Evolutionary conservation across 2,888 invertebrate genomes (phyloP).

Genomic region (Zygothrica quintamaculata): DNA sequence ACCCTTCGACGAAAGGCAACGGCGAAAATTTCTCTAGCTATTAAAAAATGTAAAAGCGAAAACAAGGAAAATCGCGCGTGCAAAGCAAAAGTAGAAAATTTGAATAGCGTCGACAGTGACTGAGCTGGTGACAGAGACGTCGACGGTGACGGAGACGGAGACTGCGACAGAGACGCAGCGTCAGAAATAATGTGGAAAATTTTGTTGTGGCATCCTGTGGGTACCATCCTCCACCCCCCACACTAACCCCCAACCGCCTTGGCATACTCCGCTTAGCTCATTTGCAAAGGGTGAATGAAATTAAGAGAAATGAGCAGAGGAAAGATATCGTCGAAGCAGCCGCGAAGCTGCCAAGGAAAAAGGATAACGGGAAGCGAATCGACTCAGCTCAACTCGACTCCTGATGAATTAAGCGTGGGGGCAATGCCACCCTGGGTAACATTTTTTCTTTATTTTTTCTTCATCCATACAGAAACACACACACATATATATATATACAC

Average conservation of each 20-base stretch:
- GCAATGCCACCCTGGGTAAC: constrained; percentile 54
- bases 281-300: constrained; percentile 81
- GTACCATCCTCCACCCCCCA: constrained; percentile 8
- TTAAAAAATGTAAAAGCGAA: constrained; percentile 81
- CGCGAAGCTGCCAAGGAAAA: constrained; percentile 42
- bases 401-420: constrained; percentile 67
- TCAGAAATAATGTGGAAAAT: constrained; percentile 73
- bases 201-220: constrained; percentile 52
- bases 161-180: constrained; percentile 25
- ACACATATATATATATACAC: constrained; percentile 8
- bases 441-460: constrained; percentile 37
- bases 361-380: constrained; percentile 52
- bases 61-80: constrained; percentile 81
- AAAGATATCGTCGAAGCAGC: constrained; percentile 35
- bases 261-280: constrained; percentile 54
- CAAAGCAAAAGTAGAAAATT: constrained; percentile 79
- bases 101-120: constrained; percentile 65
- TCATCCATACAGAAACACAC: constrained; percentile 22
- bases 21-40: constrained; percentile 72
- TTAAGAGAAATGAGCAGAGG: constrained; percentile 64
- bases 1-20: constrained; percentile 48
- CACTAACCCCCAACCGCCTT: constrained; percentile 2
- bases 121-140: constrained; percentile 29
- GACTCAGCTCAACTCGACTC: constrained; percentile 22
- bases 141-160: constrained; percentile 26